Percentiles rank a stretch among this genome's conserved stretches.
Conservation (phyloP, 1,140 invertebrate genomes). For the Euborellia annulipes region DNA sequence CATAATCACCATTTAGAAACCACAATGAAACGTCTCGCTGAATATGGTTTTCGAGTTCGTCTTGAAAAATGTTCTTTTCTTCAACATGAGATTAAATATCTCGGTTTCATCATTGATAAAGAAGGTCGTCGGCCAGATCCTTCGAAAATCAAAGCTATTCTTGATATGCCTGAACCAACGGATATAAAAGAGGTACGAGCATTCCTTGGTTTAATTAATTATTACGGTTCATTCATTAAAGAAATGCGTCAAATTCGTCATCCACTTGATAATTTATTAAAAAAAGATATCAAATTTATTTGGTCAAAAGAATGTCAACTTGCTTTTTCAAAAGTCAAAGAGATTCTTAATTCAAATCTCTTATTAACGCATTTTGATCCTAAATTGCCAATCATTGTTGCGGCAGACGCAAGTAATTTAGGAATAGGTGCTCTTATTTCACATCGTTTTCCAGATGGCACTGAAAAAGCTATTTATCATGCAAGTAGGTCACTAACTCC, state of each 20-base stretch:
- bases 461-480: constrained; percentile 29
- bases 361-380: constrained; percentile 25
- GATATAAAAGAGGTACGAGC: constrained; percentile 17
- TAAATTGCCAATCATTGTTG: constrained; percentile 31
- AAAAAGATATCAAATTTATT: constrained; percentile 20
- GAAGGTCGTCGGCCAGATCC: constrained; percentile 22
- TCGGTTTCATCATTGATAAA: constrained; percentile 22
- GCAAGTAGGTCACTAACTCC: constrained; percentile 28
- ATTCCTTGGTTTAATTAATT: constrained; percentile 20
- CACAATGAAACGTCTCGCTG: constrained; percentile 13
- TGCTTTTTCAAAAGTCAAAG: neutral
- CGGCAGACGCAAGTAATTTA: constrained; percentile 24
- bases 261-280: constrained; percentile 20
- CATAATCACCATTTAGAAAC: constrained; percentile 11
- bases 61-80: constrained; percentile 19
- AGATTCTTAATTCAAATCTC: neutral
- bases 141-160: constrained; percentile 25
- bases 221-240: constrained; percentile 20
- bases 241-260: constrained; percentile 14
- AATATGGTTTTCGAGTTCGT: constrained; percentile 6
- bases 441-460: constrained; percentile 23
- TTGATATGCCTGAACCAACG: constrained; percentile 13
- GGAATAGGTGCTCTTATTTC: constrained; percentile 30
- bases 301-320: constrained; percentile 1
- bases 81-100: constrained; percentile 14